phyloP scores from a whole-genome alignment of 2,888 invertebrate genomes.

The Bellardia pandia region DNA sequence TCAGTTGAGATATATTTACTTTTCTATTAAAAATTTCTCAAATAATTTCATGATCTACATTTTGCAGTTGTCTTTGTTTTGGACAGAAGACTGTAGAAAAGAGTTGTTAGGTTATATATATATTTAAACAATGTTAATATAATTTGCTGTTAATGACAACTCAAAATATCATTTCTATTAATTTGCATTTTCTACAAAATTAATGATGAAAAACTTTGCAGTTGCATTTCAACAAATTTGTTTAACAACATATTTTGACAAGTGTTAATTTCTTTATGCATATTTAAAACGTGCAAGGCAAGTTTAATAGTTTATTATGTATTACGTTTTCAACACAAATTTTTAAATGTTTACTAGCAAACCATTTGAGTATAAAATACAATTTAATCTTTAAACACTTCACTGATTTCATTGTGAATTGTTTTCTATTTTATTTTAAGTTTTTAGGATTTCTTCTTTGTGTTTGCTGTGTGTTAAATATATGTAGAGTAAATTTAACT shows the following conservation, averaged over 20 bases:
- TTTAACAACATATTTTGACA: constrained; percentile 18
- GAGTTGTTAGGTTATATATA: no score
- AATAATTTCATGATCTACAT: no score
- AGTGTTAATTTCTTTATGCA: constrained; percentile 31
- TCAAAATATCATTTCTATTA: neutral
- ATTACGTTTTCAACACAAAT: neutral
- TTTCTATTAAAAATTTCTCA: no score
- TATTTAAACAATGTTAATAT: no score
- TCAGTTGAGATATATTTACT: no score
- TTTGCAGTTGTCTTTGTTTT: no score
- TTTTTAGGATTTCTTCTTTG: neutral
- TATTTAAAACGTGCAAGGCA: neutral
- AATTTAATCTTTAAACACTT: constrained; percentile 15
- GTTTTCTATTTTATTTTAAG: neutral
- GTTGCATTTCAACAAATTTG: constrained; percentile 21
- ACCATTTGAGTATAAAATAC: neutral
- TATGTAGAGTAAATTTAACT: constrained; percentile 49
- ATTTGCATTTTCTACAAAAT: neutral
- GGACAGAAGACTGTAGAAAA: no score
- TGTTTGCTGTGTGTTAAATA: constrained; percentile 39
- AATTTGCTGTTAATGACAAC: no score
- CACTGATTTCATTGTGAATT: constrained; percentile 24
- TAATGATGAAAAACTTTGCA: neutral
- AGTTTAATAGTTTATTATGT: neutral
- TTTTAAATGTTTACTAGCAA: neutral